Evolutionary conservation across 2,113 vertebrate genomes (phyloP), one percentile per base, ranked within the genome.

Genomic region (Channa maculata): DNA sequence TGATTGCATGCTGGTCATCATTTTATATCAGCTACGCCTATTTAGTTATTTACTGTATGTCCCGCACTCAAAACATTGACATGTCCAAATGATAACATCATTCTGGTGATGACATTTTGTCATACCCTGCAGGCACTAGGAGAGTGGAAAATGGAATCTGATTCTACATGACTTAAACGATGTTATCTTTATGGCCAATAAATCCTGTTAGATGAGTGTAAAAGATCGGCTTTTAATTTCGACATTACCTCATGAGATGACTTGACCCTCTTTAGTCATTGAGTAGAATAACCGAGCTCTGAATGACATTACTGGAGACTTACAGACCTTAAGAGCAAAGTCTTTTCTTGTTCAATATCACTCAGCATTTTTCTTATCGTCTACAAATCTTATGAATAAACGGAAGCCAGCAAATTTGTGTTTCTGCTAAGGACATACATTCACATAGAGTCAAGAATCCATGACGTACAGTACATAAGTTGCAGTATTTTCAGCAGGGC

Each of bases 171-270:
- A 75, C 70, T 83, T 59, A 67, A 83, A 71, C 12, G 71, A 82
- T 73, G 59, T 41, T 52, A 53, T 86, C 78, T 81, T 85, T 79
- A 79, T 49, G 59, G 55, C 55, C 49, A 54, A 81, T 88, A 75
- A 84, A 86, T 87, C 68, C 66, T 53, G 82, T 80, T 71, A 49
- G 73, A 71, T 63, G 14, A 8, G 41, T 49, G 70, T 66, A 73
- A 84, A 64, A 55, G 45, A 88, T 71, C 8, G 76, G 76, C 70
- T 84, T 85, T 90, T 88, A 84, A 84, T 87, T 88, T 64, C 46
- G 10, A 59, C 69, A 43, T 87, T 76, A 65, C 84, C 78, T 86
- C 76, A 61, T 50, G 71, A 79, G 65, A 54, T 3, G 53, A 71
- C 60, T 44, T 14, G 44, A 49, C 71, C 62, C 86, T 80, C 65